Percentiles rank a stretch among this genome's conserved stretches.
phyloP scores from a whole-genome alignment of 2,888 invertebrate genomes.

The Cinara cedri region DNA sequence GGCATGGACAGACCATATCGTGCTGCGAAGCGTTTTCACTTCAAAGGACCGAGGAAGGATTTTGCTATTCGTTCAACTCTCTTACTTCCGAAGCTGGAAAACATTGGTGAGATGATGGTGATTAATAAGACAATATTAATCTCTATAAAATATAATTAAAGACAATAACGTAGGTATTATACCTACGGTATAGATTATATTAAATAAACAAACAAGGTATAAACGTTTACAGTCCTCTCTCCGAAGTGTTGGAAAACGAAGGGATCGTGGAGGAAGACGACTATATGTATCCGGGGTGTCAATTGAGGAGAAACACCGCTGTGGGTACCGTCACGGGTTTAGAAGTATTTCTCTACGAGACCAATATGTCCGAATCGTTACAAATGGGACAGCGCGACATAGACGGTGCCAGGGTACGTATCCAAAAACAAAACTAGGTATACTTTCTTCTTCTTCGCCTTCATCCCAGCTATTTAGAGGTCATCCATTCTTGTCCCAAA shows the following conservation, averaged over 20 bases:
- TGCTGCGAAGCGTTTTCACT: constrained; percentile 59
- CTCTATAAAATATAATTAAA: no score
- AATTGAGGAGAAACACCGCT: constrained; percentile 59
- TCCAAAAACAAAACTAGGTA: no score
- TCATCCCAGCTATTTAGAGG: no score
- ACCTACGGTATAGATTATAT: not conserved
- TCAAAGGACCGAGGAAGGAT: constrained; percentile 60
- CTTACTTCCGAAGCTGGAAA: constrained; percentile 59
- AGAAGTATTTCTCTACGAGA: constrained; percentile 59
- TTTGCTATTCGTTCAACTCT: constrained; percentile 60
- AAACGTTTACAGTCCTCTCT: constrained; percentile 58
- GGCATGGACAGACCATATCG: constrained; percentile 59
- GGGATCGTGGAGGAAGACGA: constrained; percentile 59
- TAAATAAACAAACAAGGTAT: not conserved
- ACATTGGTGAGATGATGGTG: constrained; percentile 58
- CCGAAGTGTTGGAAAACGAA: constrained; percentile 60
- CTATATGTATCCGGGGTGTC: constrained; percentile 58
- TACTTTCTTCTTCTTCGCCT: no score
- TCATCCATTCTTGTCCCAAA: no score
- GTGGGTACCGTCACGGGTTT: constrained; percentile 60
- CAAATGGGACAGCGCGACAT: constrained; percentile 59
- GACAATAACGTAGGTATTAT: no score
- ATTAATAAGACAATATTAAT: no score
- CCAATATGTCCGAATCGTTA: constrained; percentile 56
- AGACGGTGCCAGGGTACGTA: constrained; percentile 59